phyloP scores from a whole-genome alignment of 2,888 invertebrate genomes.

The Spisula solida region DNA sequence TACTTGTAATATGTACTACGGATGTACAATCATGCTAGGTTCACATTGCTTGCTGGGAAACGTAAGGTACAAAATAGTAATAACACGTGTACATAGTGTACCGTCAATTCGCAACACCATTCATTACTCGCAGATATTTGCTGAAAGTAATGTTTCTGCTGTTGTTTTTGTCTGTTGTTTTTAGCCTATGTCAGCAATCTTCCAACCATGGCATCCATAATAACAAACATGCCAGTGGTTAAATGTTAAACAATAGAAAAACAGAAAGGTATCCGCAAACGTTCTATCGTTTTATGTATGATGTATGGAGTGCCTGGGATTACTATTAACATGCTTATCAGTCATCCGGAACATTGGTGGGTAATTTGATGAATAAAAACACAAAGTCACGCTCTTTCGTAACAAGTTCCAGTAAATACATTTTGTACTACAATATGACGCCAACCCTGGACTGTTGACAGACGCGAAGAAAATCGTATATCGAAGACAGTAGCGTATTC shows the following conservation, averaged over 20 bases:
- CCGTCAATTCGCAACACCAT: neutral
- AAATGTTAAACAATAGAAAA: neutral
- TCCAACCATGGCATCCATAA: neutral
- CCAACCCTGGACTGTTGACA: neutral
- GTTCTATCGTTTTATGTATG: neutral
- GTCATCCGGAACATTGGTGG: slow-evolving; percentile 50
- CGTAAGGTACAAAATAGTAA: no score
- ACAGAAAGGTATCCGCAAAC: neutral
- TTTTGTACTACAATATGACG: neutral
- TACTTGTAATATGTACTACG: no score
- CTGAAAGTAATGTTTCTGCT: neutral
- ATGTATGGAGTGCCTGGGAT: slow-evolving; percentile 26
- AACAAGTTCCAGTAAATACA: slow-evolving; percentile 26
- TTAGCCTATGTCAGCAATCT: neutral
- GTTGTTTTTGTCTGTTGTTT: neutral
- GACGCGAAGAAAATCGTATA: neutral
- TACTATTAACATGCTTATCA: slow-evolving; percentile 37
- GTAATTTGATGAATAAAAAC: slow-evolving; percentile 55
- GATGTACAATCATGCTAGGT: no score
- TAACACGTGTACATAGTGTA: no score
- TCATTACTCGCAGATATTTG: neutral
- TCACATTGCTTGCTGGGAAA: no score
- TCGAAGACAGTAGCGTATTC: neutral
- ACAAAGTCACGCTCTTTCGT: slow-evolving; percentile 39
- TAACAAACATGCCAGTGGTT: neutral